Percentiles rank a stretch among this genome's conserved stretches.
phyloP scores from a whole-genome alignment of 2,888 invertebrate species.

The Pollenia griseotomentosa region DNA sequence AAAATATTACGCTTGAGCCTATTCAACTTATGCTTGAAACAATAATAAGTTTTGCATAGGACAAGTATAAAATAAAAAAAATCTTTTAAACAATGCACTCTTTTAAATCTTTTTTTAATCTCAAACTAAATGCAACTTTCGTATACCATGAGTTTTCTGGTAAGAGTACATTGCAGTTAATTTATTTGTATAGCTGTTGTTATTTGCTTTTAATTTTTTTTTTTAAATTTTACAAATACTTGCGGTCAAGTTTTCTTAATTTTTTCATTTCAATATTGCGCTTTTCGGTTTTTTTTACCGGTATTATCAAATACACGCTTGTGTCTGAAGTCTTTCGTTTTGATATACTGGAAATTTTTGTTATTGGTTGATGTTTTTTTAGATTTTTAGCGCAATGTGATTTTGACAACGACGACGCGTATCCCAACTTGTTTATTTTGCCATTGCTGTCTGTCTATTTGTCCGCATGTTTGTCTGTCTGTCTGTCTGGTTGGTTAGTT shows the following conservation, averaged over 20 bases:
- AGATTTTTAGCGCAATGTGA: slow-evolving; percentile 49
- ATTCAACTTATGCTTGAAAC: neutral
- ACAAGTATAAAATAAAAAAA: neutral
- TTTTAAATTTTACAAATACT: slow-evolving; percentile 47
- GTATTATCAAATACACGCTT: slow-evolving; percentile 69
- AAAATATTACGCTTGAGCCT: neutral
- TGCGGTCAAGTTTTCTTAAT: slow-evolving; percentile 69
- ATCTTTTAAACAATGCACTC: neutral
- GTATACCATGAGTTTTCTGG: neutral
- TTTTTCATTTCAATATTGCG: slow-evolving; percentile 57
- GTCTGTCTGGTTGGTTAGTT: slow-evolving; percentile 18
- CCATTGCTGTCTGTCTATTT: slow-evolving; percentile 51
- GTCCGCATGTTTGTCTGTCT: slow-evolving; percentile 13
- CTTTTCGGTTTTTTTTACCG: slow-evolving; percentile 45
- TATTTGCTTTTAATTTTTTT: slow-evolving; percentile 25
- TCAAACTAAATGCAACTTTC: slow-evolving; percentile 1
- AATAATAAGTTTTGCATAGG: too few relatives aligned
- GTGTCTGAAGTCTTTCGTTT: slow-evolving; percentile 72
- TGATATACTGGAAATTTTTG: slow-evolving; percentile 53
- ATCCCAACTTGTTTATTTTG: slow-evolving; percentile 62
- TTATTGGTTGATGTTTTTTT: neutral
- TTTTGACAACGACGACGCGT: slow-evolving; percentile 64
- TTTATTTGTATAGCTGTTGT: slow-evolving; percentile 38
- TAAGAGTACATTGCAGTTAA: slow-evolving; percentile 8
- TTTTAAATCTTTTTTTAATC: slow-evolving; percentile 7